Percentiles rank a stretch among this genome's conserved stretches.
Evolutionary conservation across 2,113 vertebrate genomes (phyloP).

Genomic region (Hydrolagus affinis): DNA sequence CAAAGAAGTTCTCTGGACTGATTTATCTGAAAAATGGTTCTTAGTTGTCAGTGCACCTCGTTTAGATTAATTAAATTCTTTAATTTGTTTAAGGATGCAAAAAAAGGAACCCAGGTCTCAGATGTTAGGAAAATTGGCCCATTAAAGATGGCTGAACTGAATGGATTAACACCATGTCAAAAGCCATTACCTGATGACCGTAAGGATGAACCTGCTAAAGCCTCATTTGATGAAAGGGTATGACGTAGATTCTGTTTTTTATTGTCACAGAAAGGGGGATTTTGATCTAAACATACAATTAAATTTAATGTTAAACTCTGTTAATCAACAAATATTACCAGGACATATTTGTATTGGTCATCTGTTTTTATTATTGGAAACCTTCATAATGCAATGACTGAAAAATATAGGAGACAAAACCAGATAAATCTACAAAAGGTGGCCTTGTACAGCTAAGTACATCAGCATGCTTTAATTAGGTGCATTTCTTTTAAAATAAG

Average conservation of each 20-base stretch:
- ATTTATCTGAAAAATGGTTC: background rate
- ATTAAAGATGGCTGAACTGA: conserved; percentile 78
- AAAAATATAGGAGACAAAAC: background rate
- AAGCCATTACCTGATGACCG: conserved; percentile 67
- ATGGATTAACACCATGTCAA: conserved; percentile 74
- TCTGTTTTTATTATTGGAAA: too few species aligned
- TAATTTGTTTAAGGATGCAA: conserved; percentile 68
- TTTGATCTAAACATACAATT: too few species aligned
- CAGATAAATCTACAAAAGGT: too few species aligned
- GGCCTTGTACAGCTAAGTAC: too few species aligned
- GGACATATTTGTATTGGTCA: too few species aligned
- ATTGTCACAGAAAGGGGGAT: too few species aligned
- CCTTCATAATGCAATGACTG: background rate
- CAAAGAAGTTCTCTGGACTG: background rate
- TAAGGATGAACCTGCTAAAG: conserved; percentile 70
- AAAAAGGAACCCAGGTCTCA: conserved; percentile 64
- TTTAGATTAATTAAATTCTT: background rate
- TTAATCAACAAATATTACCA: too few species aligned
- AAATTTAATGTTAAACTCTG: too few species aligned
- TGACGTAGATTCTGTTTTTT: conserved; percentile 1
- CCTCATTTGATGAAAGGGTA: conserved; percentile 87
- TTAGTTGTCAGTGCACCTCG: background rate
- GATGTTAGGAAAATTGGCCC: conserved; percentile 86
- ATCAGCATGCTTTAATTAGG: too few species aligned
- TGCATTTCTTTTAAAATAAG: too few species aligned